These are phyloP conservation scores for Oostethus manadensis DNA, from an alignment of 2,113 vertebrate genomes.

Conservation along the genomic window DNA sequence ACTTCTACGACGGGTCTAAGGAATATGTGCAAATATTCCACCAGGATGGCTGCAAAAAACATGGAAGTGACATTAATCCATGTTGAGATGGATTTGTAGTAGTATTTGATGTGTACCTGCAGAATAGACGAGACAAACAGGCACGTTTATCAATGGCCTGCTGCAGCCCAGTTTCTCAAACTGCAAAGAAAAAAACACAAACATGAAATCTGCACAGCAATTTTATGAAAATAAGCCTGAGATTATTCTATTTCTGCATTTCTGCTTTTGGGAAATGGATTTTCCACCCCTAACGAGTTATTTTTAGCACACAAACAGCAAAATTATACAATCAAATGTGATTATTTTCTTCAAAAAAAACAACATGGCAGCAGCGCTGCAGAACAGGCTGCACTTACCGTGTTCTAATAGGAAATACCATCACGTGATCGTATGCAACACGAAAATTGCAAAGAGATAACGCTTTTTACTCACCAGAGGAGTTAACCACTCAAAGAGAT, in stretches of 20 bases:
- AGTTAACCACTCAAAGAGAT: constrained; percentile 86
- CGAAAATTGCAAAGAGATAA: not conserved
- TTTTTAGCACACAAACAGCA: not conserved
- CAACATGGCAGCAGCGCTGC: not conserved
- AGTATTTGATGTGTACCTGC: constrained; percentile 73
- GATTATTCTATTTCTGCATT: not conserved
- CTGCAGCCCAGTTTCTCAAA: constrained; percentile 86
- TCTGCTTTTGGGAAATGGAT: not conserved
- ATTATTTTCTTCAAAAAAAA: not conserved
- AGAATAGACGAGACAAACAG: constrained; percentile 77
- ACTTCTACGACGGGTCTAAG: constrained; percentile 78
- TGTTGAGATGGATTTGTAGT: not conserved
- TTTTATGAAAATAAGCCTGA: not conserved
- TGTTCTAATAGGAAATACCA: too few relatives aligned
- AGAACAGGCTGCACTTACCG: not conserved
- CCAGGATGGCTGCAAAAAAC: constrained; percentile 70
- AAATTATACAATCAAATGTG: not conserved
- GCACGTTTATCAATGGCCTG: constrained; percentile 79
- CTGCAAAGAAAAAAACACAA: constrained; percentile 56
- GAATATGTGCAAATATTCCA: constrained; percentile 80
- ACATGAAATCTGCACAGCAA: constrained; percentile 2
- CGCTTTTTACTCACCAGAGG: constrained; percentile 77
- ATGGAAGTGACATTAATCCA: not conserved
- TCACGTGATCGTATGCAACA: not conserved
- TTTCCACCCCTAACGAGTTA: not conserved